Conservation (phyloP, 2,888 invertebrate genomes). For the Laothoe populi region DNA sequence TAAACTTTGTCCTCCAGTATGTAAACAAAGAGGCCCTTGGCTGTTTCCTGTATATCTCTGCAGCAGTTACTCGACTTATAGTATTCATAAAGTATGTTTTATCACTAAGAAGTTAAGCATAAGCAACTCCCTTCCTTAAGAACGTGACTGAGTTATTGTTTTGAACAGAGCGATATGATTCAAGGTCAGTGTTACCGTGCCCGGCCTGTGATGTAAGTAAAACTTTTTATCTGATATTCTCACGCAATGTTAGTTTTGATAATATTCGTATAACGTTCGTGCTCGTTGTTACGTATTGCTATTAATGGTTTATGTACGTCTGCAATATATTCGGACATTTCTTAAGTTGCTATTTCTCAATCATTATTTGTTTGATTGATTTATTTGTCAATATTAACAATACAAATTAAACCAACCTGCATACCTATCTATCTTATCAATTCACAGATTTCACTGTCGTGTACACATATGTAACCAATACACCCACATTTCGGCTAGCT, state of each 20-base stretch:
- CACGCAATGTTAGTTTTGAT: constrained; percentile 52
- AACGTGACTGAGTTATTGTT: constrained; percentile 39
- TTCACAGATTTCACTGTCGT: too few relatives aligned
- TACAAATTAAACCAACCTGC: too few relatives aligned
- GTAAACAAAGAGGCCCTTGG: not conserved
- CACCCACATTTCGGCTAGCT: too few relatives aligned
- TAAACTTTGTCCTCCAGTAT: not conserved
- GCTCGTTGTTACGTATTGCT: not conserved
- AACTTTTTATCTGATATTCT: constrained; percentile 59
- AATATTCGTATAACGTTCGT: constrained; percentile 6
- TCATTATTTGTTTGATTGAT: too few relatives aligned
- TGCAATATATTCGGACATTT: not conserved
- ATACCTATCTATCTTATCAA: too few relatives aligned
- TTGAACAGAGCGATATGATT: constrained; percentile 34
- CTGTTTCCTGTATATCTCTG: not conserved
- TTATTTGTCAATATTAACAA: too few relatives aligned
- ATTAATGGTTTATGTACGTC: not conserved
- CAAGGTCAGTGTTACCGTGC: constrained; percentile 53
- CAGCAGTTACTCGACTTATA: not conserved
- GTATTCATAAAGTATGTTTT: constrained; percentile 16
- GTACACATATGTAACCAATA: too few relatives aligned
- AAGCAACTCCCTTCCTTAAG: constrained; percentile 32
- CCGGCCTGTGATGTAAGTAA: constrained; percentile 44
- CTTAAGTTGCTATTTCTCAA: not conserved
- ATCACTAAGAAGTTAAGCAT: constrained; percentile 37